Percentiles rank a stretch among this genome's conserved stretches.
Conservation (phyloP, 92 coral and sea anemone genomes). For the Epizoanthus stellaris region DNA sequence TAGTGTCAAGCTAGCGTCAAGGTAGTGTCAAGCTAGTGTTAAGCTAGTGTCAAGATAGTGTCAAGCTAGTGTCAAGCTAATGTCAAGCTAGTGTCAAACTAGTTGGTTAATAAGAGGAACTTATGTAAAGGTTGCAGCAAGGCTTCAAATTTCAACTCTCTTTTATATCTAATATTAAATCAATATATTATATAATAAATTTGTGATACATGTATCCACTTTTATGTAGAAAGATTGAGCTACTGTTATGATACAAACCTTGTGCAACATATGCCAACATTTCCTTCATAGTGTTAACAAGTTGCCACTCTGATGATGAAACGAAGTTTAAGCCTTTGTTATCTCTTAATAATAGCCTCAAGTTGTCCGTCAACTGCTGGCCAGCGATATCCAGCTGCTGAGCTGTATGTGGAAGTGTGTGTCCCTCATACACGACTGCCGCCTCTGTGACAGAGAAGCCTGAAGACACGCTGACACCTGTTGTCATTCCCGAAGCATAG, state of each 20-base stretch:
- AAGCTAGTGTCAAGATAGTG: too few relatives aligned
- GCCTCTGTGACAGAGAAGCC: constrained; percentile 96
- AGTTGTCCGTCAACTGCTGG: constrained; percentile 86
- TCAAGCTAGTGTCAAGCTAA: too few relatives aligned
- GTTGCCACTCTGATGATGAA: constrained; percentile 97
- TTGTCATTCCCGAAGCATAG: constrained; percentile 90
- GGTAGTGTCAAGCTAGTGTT: too few relatives aligned
- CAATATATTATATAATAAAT: too few relatives aligned
- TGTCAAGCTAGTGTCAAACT: too few relatives aligned
- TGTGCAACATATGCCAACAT: constrained; percentile 83
- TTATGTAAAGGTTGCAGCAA: too few relatives aligned
- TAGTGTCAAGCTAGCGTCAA: too few relatives aligned
- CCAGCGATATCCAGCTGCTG: constrained; percentile 95
- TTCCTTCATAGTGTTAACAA: constrained; percentile 94
- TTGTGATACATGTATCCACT: too few relatives aligned
- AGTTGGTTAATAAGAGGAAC: too few relatives aligned
- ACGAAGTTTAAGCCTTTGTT: constrained; percentile 84
- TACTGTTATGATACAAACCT: constrained; percentile 50
- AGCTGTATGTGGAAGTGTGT: constrained; percentile 75
- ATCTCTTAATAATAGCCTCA: constrained; percentile 80
- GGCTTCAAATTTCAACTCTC: too few relatives aligned
- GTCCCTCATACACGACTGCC: constrained; percentile 94
- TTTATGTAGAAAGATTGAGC: too few relatives aligned
- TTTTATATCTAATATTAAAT: too few relatives aligned
- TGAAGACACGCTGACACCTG: constrained; percentile 90